phyloP scores from a whole-genome alignment of 1,140 invertebrate species.

The Drosophila pruinosa region DNA sequence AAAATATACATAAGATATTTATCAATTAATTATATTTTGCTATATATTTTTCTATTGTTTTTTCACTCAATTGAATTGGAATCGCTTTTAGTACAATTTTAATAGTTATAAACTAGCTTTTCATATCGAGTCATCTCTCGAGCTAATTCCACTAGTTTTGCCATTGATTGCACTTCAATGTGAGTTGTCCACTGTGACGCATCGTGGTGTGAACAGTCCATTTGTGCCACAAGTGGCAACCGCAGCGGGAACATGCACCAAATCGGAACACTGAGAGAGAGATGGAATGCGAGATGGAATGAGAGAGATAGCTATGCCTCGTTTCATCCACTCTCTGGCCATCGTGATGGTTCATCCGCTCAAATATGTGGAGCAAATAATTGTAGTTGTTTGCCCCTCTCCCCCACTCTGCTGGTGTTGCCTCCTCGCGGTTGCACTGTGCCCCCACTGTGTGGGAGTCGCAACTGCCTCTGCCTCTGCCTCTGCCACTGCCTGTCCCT shows the following conservation, averaged over 20 bases:
- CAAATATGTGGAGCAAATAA: constrained; percentile 34
- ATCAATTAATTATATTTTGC: no score
- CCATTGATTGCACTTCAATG: no score
- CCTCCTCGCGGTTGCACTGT: neutral
- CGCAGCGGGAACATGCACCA: constrained; percentile 64
- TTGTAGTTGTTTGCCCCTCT: neutral
- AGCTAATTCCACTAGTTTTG: neutral
- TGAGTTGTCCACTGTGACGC: neutral
- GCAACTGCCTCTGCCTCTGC: neutral
- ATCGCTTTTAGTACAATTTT: no score
- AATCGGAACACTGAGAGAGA: constrained; percentile 50
- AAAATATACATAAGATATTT: no score
- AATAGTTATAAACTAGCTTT: no score
- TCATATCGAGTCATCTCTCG: no score
- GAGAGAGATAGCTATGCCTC: neutral
- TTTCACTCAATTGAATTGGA: no score
- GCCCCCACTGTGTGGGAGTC: constrained; percentile 13
- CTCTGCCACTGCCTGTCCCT: neutral
- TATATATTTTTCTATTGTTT: no score
- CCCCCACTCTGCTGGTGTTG: neutral
- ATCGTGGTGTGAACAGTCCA: constrained; percentile 9
- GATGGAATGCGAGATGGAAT: neutral
- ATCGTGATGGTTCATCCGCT: neutral
- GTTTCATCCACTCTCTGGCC: constrained; percentile 4
- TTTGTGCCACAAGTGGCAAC: constrained; percentile 51